These are phyloP conservation scores for Astyanax mexicanus DNA, from an alignment of 2,797 vertebrate genomes.

Conservation along the genomic window DNA sequence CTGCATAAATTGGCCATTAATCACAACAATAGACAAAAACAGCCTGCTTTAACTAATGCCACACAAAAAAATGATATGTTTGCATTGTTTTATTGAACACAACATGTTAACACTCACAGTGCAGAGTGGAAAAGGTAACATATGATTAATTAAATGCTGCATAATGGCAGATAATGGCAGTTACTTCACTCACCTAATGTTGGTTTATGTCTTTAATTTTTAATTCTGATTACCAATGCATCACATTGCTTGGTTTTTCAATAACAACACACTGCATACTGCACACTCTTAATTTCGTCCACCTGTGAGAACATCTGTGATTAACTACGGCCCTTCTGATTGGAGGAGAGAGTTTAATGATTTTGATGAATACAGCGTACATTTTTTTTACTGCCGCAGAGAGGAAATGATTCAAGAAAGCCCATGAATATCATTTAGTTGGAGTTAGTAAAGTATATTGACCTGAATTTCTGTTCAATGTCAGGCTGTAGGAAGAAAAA, in stretches of 20 bases:
- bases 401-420: not conserved
- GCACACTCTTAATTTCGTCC: not conserved
- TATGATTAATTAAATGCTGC: too few relatives aligned
- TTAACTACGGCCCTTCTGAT: not conserved
- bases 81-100: too few relatives aligned
- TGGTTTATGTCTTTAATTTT: too few relatives aligned
- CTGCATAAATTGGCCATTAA: too few relatives aligned
- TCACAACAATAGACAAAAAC: too few relatives aligned
- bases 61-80: too few relatives aligned
- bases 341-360: not conserved
- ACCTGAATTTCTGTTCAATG: slow-evolving; percentile 14
- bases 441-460: slow-evolving; percentile 23
- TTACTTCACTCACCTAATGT: too few relatives aligned
- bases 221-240: not conserved
- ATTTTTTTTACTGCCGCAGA: not conserved
- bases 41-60: too few relatives aligned
- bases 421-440: not conserved
- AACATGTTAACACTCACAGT: too few relatives aligned
- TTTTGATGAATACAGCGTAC: slow-evolving; percentile 3
- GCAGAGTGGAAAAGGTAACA: too few relatives aligned
- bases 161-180: too few relatives aligned
- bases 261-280: not conserved
- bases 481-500: slow-evolving; percentile 32
- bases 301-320: not conserved
- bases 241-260: not conserved